Evolutionary conservation across 1,140 invertebrate species (phyloP), one percentile per base, ranked within the genome.

Genomic region (Procambarus clarkii): DNA sequence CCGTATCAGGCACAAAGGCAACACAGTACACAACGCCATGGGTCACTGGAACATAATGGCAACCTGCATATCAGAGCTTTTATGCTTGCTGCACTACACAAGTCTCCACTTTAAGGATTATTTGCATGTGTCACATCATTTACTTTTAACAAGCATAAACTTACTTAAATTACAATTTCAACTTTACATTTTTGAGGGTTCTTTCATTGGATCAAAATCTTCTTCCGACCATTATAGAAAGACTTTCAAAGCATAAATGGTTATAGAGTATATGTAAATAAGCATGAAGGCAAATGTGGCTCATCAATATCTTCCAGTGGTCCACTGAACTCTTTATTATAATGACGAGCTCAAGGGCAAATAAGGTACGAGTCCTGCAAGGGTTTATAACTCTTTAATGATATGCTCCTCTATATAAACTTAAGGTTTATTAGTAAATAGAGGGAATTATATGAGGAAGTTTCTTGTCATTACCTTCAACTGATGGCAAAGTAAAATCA

Each of bases 1-100:
- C 89, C 82, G 60, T 71, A 86, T 91, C 82, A 91, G 89, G 89
- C 89, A 91, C 89, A 91, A 91, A 91, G 89, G 89, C 89, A 91
- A 91, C 82, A 91, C 89, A 85, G 82, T 85, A 69, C 80, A 69
- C 87, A 88, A 85, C 46, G 64, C 82, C 64, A 64, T 88, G 79
- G 87, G 79, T 78, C 84, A 77, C 24, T 83, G 88, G 81, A 90
- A 78, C 58, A 88, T 79, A 83, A 76, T 64, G 58, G 46, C 82
- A 34, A 24, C 86, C 77, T 69, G 44, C 44, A 45, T 64, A 48
- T 81, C 44, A 69, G 8, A 84, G 77, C 86, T 71, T 13, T 81
- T 60, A 69, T 81, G 86, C 74, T 69, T 88, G 81, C 81, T 83
- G 60, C 24, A 83, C 15, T 69, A 69, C n/a, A 18, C 5, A 34